These are phyloP conservation scores for Etheostoma perlongum DNA, from an alignment of 2,797 vertebrate species.

Conservation along the genomic window DNA sequence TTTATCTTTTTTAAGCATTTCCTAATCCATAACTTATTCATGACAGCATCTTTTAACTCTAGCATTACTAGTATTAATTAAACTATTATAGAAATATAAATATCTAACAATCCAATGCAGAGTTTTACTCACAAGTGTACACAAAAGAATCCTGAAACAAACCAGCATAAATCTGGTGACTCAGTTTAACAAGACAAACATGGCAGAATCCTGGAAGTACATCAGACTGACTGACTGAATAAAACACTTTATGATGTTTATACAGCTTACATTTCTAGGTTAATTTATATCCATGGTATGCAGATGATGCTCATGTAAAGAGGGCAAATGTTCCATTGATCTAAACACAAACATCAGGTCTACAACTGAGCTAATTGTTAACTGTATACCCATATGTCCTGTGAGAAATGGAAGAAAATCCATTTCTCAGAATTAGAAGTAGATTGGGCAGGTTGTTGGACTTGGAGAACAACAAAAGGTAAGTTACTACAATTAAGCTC, in stretches of 20 bases:
- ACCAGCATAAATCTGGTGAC: neutral
- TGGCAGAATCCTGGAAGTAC: neutral
- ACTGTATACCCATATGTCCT: neutral
- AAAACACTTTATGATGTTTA: neutral
- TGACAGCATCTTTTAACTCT: neutral
- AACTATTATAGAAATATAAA: too few species aligned
- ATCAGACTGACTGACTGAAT: neutral
- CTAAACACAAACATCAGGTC: neutral
- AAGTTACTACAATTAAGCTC: conserved; percentile 21
- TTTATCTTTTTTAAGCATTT: neutral
- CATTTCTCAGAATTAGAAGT: neutral
- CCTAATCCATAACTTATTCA: neutral
- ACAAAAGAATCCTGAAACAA: neutral
- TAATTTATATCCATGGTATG: neutral
- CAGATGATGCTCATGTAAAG: neutral
- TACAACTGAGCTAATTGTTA: neutral
- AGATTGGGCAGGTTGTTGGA: neutral
- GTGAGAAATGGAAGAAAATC: conserved; percentile 10
- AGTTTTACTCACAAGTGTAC: neutral
- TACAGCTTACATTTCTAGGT: neutral
- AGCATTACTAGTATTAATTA: neutral
- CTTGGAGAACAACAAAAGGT: conserved; percentile 32
- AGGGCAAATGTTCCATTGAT: neutral
- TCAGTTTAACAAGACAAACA: neutral
- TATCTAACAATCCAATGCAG: neutral